Evolutionary conservation across 2,113 vertebrate species (phyloP), one percentile per base, ranked within the genome.

Genomic region (Pseudorectes ferrugineus): DNA sequence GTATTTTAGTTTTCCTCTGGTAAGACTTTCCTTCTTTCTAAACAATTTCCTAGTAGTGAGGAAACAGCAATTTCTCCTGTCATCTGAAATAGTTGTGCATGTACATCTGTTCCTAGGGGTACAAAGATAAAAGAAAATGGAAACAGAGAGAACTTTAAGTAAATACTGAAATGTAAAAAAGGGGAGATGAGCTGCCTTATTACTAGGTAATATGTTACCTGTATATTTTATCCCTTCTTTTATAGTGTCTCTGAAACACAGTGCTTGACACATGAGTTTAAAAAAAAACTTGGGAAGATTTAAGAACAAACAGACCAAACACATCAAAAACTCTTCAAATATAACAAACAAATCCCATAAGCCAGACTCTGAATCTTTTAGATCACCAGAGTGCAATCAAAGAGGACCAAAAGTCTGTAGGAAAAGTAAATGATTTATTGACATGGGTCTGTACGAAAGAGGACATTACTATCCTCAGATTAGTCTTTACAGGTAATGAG

Each of bases 361-460:
- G 57, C 40, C 75, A 84, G 51, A 45, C 48, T 67, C 66, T 62
- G 67, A 62, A 88, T 80, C 76, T 81, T 96, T 91, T 89, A 89
- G 81, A 85, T 45, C 83, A 93, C 63, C 31, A 49, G 42, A 62
- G 81, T 86, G 21, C 93, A 93, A 88, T 94, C 94, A 94, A 94
- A 94, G 33, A 89, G 31, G 79, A 95, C 94, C 81, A 96, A 80
- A 94, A 89, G 12, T 93, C 67, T 94, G 36, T 38, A 18, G 74
- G 66, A 73, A 89, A 94, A 88, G 45, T 66, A 95, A 95, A 95
- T 93, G 14, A 91, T 95, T 95, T 92, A 85, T 93, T 89, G 57
- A 57, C 80, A 83, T 57, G 52, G 40, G 45, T 88, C 83, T 94
- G 59, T 90, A 82, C 40, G 51, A 55, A 62, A 96, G 71, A 92